Evolutionary conservation across 1,140 invertebrate genomes (phyloP).

Genomic region (Drosophila arizonae): DNA sequence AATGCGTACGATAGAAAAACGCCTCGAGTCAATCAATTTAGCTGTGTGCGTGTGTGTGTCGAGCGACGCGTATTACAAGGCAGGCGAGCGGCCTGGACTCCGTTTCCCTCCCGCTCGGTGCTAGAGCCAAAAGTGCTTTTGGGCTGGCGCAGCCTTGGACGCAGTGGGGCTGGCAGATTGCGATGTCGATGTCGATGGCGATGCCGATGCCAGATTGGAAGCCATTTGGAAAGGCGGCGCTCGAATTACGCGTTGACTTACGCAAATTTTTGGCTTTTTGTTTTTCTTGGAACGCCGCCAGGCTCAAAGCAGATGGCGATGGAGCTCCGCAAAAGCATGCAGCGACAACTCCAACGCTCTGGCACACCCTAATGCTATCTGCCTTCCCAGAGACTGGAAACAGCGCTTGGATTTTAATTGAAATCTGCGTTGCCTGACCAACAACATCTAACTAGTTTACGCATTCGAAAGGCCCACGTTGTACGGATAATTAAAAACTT

Average conservation of each 20-base stretch:
- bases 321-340: conserved; percentile 6
- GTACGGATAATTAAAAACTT: conserved; percentile 74
- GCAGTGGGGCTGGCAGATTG: conserved; percentile 45
- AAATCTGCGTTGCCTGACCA: conserved; percentile 63
- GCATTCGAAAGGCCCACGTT: conserved; percentile 69
- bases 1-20: conserved; percentile 69
- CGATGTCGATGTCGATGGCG: conserved; percentile 50
- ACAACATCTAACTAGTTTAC: conserved; percentile 66
- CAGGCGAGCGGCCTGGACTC: not conserved
- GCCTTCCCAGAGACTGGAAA: conserved; percentile 8
- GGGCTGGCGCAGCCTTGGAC: conserved; percentile 38
- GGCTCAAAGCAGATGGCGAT: conserved; percentile 52
- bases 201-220: conserved; percentile 56
- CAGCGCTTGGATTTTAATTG: conserved; percentile 60
- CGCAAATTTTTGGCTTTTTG: conserved; percentile 60
- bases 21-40: conserved; percentile 78
- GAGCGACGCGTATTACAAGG: conserved; percentile 40
- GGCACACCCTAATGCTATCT: conserved; percentile 73
- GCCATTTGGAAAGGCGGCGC: conserved; percentile 73
- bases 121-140: too few species aligned
- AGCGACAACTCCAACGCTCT: conserved; percentile 21
- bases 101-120: conserved; percentile 30
- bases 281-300: conserved; percentile 21
- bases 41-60: conserved; percentile 13
- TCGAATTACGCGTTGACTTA: conserved; percentile 67